phyloP scores from a whole-genome alignment of 2,888 invertebrate genomes.

The Mayetiola destructor region DNA sequence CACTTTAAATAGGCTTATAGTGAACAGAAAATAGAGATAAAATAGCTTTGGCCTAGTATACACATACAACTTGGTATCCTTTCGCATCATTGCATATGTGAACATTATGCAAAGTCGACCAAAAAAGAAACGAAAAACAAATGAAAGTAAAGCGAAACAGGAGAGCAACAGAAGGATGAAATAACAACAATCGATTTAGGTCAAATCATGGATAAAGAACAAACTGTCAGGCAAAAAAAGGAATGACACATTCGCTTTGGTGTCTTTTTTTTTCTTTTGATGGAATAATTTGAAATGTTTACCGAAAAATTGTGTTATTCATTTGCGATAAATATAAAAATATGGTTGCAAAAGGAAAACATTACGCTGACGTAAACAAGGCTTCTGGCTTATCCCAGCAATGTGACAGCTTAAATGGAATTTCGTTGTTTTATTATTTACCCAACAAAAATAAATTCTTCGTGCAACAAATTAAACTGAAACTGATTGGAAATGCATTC shows the following conservation, averaged over 20 bases:
- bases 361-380: neutral
- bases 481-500: neutral
- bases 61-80: too few species aligned
- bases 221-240: neutral
- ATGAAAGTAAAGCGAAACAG: too few species aligned
- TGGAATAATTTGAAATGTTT: neutral
- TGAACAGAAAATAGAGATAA: too few species aligned
- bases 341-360: neutral
- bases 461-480: neutral
- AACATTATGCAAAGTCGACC: too few species aligned
- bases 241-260: neutral
- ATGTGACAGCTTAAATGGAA: too few species aligned
- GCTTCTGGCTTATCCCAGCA: neutral
- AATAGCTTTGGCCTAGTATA: too few species aligned
- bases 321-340: neutral
- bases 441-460: neutral
- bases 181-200: neutral
- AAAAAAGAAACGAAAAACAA: too few species aligned
- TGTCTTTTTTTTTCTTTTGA: neutral
- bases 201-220: neutral
- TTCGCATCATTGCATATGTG: too few species aligned
- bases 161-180: too few species aligned
- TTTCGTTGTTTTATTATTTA: neutral
- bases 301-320: too few species aligned
- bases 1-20: too few species aligned